Conservation (phyloP, 1,140 invertebrate genomes). For the Helicoverpa armigera region DNA sequence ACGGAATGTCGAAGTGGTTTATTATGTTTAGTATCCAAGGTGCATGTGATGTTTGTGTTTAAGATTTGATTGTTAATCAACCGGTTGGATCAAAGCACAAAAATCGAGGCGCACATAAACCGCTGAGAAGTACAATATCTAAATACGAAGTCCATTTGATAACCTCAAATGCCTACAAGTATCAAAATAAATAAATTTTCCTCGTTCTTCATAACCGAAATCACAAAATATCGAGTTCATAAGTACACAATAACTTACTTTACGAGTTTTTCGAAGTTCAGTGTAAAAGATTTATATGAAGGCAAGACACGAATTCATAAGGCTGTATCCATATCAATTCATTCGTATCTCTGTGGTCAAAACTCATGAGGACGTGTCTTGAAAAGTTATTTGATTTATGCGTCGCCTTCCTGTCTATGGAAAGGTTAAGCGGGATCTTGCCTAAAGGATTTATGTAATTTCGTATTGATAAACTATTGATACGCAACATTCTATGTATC, state of each 20-base stretch:
- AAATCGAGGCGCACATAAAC: no score
- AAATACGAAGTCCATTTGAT: no score
- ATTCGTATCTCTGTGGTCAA: constrained; percentile 47
- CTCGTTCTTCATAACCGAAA: neutral
- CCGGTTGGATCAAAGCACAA: no score
- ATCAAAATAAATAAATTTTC: no score
- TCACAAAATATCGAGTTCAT: neutral
- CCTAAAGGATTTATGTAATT: constrained; percentile 45
- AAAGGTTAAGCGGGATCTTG: constrained; percentile 51
- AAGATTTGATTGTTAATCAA: no score
- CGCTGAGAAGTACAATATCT: no score
- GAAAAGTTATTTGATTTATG: constrained; percentile 62
- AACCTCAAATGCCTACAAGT: no score
- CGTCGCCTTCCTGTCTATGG: constrained; percentile 49
- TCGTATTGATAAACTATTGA: constrained; percentile 43
- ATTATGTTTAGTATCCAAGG: no score
- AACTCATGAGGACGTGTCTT: constrained; percentile 51
- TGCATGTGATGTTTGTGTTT: no score
- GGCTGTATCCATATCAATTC: constrained; percentile 34
- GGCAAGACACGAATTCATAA: constrained; percentile 31
- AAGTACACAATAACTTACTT: constrained; percentile 20
- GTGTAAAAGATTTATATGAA: constrained; percentile 33
- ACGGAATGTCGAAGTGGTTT: neutral
- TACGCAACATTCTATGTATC: neutral
- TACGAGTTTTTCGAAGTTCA: neutral